These are phyloP conservation scores for Pterois miles DNA, from an alignment of 2,797 vertebrate genomes.

Conservation along the genomic window DNA sequence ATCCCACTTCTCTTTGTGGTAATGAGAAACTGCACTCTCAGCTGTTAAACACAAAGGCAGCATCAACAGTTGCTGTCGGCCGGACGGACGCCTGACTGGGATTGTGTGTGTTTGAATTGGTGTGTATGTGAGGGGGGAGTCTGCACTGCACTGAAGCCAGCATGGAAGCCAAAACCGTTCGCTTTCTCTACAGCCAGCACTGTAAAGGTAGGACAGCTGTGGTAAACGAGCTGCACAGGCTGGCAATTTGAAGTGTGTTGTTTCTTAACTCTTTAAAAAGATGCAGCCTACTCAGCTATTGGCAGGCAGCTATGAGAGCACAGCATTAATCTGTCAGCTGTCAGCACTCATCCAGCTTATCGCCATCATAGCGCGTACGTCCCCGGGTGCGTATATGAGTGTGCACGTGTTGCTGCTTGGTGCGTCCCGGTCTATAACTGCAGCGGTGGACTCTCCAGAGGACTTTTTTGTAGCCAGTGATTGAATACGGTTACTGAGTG, in stretches of 20 bases:
- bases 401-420: slow-evolving; percentile 23
- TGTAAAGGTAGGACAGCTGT: slow-evolving; percentile 79
- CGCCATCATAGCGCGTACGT: slow-evolving; percentile 13
- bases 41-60: slow-evolving; percentile 76
- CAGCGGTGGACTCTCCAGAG: slow-evolving; percentile 53
- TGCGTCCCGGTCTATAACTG: slow-evolving; percentile 18
- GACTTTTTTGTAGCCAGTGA: slow-evolving; percentile 56
- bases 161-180: slow-evolving; percentile 78
- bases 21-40: slow-evolving; percentile 81
- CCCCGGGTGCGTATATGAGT: neutral
- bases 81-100: slow-evolving; percentile 20
- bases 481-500: slow-evolving; percentile 72
- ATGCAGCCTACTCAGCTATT: slow-evolving; percentile 29
- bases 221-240: neutral
- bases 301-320: slow-evolving; percentile 64
- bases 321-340: slow-evolving; percentile 76
- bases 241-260: slow-evolving; percentile 1
- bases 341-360: slow-evolving; percentile 63
- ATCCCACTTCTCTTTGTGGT: slow-evolving; percentile 82
- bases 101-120: slow-evolving; percentile 14
- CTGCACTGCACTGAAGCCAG: slow-evolving; percentile 9
- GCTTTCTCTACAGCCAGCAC: slow-evolving; percentile 73
- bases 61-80: slow-evolving; percentile 52
- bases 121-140: slow-evolving; percentile 1
- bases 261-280: slow-evolving; percentile 31